phyloP scores from a whole-genome alignment of 2,113 vertebrate species.

The Petromus typicus region DNA sequence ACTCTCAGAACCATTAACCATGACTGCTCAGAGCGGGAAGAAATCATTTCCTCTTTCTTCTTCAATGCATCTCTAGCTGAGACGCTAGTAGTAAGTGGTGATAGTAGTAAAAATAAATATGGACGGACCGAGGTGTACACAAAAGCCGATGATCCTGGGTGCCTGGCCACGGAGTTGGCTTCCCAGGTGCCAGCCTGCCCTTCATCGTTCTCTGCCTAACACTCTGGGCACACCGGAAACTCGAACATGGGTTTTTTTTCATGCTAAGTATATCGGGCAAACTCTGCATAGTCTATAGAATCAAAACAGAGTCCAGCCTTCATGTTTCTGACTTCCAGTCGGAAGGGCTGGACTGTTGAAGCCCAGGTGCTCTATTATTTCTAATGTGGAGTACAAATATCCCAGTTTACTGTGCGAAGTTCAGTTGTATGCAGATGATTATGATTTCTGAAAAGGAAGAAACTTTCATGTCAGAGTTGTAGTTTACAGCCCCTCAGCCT shows the following conservation, averaged over 20 bases:
- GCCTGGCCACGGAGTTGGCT: accelerated
- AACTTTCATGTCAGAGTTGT: not conserved
- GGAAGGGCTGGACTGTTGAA: not conserved
- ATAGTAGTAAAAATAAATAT: not conserved
- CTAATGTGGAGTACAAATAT: not conserved
- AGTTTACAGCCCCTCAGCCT: too few relatives aligned
- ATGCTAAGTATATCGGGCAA: not conserved
- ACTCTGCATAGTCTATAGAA: not conserved
- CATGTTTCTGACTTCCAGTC: not conserved
- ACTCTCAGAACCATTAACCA: not conserved
- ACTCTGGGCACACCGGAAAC: not conserved
- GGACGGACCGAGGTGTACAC: too few relatives aligned
- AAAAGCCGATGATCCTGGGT: not conserved
- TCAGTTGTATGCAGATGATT: not conserved
- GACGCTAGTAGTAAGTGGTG: not conserved
- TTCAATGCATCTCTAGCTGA: not conserved
- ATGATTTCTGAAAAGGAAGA: not conserved
- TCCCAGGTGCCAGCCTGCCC: not conserved
- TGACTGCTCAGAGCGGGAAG: not conserved
- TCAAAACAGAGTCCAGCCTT: not conserved
- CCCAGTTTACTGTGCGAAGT: not conserved
- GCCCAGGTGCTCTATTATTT: not conserved
- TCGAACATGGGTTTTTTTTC: not conserved
- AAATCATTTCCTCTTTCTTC: not conserved
- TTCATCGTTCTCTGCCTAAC: not conserved